Base-by-base conservation (phyloP, 1,140 invertebrate species). In the Papilio xuthus region DNA sequence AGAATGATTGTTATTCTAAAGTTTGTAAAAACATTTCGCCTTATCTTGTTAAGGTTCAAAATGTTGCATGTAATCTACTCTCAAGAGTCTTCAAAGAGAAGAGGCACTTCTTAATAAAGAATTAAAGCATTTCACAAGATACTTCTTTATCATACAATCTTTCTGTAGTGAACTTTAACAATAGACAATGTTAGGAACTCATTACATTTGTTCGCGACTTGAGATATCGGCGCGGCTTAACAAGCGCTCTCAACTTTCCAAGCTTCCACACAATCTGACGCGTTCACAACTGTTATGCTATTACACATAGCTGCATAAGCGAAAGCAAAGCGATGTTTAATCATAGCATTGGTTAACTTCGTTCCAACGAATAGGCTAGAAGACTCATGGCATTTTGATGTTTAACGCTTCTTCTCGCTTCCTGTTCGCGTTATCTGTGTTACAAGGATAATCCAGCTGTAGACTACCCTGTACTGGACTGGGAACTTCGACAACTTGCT, bases 181-280 rank as follows among this genome's bases (percentile, higher is more conserved):
- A 60, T 60, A 26, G 20, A 23, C 10, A 60, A 60, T 60, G 56
- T 60, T 60, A 60, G 26, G 23, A 60, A 60, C 56, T 60, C 56
- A 60, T 60, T 60, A 60, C 56, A 60, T 60, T 60, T 60, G 56
- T 60, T 60, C 20, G 56, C 56, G 56, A 60, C 56, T 60, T 60
- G 56, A 60, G 56, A 60, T 60, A 60, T 60, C 56, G 56, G 56
- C 56, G 56, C 56, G 23, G 56, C 56, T 60, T 60, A 60, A 60
- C 56, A 53, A 53, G 50, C 50, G 50, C 50, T 60, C 20, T 26
- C 20, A 60, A 60, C 56, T 60, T 60, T 10, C 20, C 12, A 10
- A 10, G 23, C 23, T 60, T 60, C 23, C 56, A 60, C 56, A 26
- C 56, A 60, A 60, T 60, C 56, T 60, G 56, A 60, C 20, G 56